phyloP scores from a whole-genome alignment of 2,888 invertebrate genomes.

The Tetanocera ferruginea region DNA sequence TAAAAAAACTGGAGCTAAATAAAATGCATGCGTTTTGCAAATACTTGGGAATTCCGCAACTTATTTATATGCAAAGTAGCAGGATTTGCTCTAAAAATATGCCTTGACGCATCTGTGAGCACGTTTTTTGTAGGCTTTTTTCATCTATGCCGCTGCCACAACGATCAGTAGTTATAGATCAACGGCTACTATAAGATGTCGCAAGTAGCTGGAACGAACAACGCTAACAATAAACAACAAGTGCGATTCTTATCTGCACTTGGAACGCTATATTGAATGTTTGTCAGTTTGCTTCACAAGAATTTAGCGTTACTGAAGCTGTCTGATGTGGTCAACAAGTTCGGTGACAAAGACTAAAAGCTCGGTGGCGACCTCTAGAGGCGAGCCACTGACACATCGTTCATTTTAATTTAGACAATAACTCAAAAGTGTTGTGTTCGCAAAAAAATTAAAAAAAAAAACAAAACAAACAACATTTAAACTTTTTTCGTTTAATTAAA shows the following conservation, averaged over 20 bases:
- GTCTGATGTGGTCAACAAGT: background rate
- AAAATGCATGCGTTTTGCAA: background rate
- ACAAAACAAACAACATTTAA: constrained; percentile 32
- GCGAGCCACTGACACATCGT: constrained; percentile 58
- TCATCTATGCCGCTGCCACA: constrained; percentile 23
- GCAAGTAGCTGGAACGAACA: background rate
- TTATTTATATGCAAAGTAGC: background rate
- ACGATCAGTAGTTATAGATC: background rate
- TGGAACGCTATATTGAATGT: constrained; percentile 14
- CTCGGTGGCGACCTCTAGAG: constrained; percentile 32
- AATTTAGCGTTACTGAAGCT: background rate
- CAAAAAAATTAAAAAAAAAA: constrained; percentile 16
- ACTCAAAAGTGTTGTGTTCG: constrained; percentile 22
- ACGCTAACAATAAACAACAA: constrained; percentile 9
- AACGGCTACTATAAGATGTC: constrained; percentile 20
- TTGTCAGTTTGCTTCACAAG: constrained; percentile 3
- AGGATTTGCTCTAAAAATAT: background rate
- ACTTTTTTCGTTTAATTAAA: constrained; percentile 57
- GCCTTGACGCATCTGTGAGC: background rate
- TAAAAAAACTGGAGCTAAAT: background rate
- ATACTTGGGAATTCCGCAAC: background rate
- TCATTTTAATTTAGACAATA: constrained; percentile 61
- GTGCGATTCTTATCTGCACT: constrained; percentile 6
- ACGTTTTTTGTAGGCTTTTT: background rate
- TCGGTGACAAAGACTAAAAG: constrained; percentile 14